Percentiles rank a stretch among this genome's conserved stretches.
Conservation (phyloP, 2,797 vertebrate species). For the Triplophysa bombifrons region DNA sequence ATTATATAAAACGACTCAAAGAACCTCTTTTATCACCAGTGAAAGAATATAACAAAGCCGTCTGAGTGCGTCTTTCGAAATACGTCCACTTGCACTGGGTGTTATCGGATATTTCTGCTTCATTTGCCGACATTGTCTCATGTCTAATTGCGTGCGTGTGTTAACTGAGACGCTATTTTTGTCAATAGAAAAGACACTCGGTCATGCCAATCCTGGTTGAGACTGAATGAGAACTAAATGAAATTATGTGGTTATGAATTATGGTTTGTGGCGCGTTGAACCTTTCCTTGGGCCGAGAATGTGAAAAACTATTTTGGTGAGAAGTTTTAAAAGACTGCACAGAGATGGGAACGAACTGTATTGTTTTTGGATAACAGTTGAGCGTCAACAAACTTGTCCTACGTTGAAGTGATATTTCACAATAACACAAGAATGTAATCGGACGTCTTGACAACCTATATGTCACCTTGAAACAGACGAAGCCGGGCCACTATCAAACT, state of each 20-base stretch:
- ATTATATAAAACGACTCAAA: neutral
- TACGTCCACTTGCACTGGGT: neutral
- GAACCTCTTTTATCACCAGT: neutral
- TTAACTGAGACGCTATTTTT: neutral
- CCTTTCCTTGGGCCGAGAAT: neutral
- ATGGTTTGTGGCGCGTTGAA: neutral
- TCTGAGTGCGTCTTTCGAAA: neutral
- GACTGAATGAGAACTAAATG: neutral
- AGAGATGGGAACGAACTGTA: neutral
- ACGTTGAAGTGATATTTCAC: too few relatives aligned
- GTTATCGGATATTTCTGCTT: neutral
- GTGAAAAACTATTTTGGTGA: neutral
- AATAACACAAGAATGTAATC: too few relatives aligned
- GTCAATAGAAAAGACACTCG: neutral
- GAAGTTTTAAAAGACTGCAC: neutral
- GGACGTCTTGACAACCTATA: too few relatives aligned
- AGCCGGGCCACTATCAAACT: too few relatives aligned
- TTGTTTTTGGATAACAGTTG: neutral
- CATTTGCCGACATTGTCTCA: conserved; percentile 4
- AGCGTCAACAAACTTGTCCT: too few relatives aligned
- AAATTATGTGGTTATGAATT: neutral
- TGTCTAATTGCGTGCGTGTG: neutral
- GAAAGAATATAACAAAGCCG: neutral
- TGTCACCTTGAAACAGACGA: neutral
- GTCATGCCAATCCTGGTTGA: neutral